Evolutionary conservation across 2,113 vertebrate species (phyloP).

Genomic region (Mormyrus lacerda): DNA sequence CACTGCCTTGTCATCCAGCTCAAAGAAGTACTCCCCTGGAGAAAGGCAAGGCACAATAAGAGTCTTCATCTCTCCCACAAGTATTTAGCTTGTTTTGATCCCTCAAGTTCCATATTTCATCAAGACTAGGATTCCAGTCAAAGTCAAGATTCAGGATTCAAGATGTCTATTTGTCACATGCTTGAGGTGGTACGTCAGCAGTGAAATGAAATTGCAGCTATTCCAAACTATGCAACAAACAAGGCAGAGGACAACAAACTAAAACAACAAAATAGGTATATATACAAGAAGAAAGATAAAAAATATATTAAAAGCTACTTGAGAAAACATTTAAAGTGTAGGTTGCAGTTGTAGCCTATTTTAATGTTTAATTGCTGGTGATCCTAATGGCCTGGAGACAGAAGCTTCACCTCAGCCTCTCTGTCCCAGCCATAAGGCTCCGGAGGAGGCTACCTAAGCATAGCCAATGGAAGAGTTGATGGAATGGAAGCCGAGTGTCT

Average conservation of each 20-base stretch:
- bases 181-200: background rate
- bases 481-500: background rate
- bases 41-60: background rate
- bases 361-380: background rate
- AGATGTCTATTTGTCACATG: no score
- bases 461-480: background rate
- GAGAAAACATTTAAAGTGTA: background rate
- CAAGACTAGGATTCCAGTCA: background rate
- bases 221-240: background rate
- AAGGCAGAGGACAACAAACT: background rate
- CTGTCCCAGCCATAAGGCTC: background rate
- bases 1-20: conserved; percentile 71
- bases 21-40: conserved; percentile 73
- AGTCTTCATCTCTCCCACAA: background rate
- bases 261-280: background rate
- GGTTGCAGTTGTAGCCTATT: background rate
- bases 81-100: background rate
- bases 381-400: background rate
- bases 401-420: background rate
- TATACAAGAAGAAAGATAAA: background rate
- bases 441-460: background rate
- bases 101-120: background rate
- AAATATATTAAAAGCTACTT: background rate
- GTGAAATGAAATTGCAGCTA: background rate
- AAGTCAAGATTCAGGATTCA: background rate